Evolutionary conservation across 2,113 vertebrate genomes (phyloP).

Genomic region (Galemys pyrenaicus): DNA sequence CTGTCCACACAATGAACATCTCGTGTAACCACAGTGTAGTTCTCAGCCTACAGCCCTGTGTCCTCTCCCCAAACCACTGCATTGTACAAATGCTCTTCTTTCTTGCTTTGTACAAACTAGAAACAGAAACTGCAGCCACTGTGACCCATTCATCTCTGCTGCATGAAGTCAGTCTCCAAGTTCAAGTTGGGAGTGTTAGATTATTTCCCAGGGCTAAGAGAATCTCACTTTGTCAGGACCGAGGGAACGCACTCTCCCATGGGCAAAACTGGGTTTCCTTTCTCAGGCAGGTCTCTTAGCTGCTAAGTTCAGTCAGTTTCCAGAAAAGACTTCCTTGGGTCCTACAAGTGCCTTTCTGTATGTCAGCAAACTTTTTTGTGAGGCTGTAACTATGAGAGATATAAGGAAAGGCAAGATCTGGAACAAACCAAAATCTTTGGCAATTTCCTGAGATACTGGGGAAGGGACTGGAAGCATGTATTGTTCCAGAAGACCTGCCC

Average conservation of each 20-base stretch:
- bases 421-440: background rate
- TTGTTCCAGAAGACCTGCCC: background rate
- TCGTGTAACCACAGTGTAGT: too few species aligned
- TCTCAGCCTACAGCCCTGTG: background rate
- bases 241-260: background rate
- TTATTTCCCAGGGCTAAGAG: background rate
- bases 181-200: background rate
- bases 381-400: background rate
- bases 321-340: background rate
- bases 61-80: background rate
- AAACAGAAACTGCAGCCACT: background rate
- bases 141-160: background rate
- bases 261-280: background rate
- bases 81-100: background rate
- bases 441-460: background rate
- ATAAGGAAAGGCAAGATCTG: background rate
- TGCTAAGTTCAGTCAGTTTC: background rate
- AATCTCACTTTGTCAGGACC: background rate
- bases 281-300: background rate
- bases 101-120: background rate
- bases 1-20: background rate
- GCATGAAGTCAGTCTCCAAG: background rate
- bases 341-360: background rate
- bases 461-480: background rate
- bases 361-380: background rate